Conservation (phyloP, 2,888 invertebrate species). For the Amorpha juglandis region DNA sequence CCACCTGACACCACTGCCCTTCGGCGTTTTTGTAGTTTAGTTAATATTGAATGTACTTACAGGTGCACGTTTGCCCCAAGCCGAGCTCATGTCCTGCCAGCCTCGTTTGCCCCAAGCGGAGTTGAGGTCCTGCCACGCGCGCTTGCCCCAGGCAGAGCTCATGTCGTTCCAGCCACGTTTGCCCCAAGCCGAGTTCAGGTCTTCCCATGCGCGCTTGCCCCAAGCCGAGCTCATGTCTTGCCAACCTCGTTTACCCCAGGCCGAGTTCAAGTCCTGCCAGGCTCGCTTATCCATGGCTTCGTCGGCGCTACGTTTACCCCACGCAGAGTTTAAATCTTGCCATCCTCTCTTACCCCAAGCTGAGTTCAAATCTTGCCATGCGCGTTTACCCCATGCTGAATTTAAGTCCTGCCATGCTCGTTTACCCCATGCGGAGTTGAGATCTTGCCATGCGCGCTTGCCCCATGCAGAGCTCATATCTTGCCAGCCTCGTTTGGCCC, state of each 20-base stretch:
- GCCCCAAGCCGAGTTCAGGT: constrained; percentile 81
- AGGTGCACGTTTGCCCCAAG: constrained; percentile 80
- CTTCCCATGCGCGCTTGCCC: constrained; percentile 84
- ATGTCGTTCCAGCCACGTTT: constrained; percentile 84
- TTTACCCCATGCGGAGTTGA: constrained; percentile 83
- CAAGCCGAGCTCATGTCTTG: constrained; percentile 80
- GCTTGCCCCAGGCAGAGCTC: constrained; percentile 83
- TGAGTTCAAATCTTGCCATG: constrained; percentile 80
- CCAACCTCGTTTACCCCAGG: constrained; percentile 86
- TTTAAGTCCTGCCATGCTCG: constrained; percentile 83
- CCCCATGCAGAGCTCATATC: constrained; percentile 77
- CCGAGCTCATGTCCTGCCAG: constrained; percentile 81
- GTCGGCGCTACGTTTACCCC: constrained; percentile 63
- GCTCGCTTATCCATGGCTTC: constrained; percentile 67
- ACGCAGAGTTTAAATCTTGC: constrained; percentile 76
- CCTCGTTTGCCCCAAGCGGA: constrained; percentile 85
- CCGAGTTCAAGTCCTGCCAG: constrained; percentile 83
- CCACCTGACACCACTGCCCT: too few species aligned
- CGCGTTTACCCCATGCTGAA: constrained; percentile 83
- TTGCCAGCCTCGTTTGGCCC: constrained; percentile 85
- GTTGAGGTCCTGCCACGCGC: constrained; percentile 85
- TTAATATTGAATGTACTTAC: constrained; percentile 51
- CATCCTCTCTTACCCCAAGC: constrained; percentile 85
- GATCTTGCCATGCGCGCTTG: constrained; percentile 84
- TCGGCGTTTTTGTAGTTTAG: neutral